These are phyloP conservation scores for Gephyroberyx darwinii DNA, from an alignment of 2,797 vertebrate genomes.

Conservation along the genomic window DNA sequence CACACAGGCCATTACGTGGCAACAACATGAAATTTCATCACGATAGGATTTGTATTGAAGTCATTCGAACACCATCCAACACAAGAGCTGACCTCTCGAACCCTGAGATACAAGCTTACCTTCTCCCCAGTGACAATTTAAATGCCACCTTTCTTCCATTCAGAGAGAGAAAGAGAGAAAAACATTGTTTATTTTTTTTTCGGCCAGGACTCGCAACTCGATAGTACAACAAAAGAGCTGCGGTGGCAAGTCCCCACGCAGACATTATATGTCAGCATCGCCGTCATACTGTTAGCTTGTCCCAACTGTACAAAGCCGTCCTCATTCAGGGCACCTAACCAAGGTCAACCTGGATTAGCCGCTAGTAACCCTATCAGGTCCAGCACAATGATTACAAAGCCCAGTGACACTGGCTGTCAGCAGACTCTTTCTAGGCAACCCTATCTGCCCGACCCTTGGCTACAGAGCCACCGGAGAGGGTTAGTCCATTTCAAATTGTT, in stretches of 20 bases:
- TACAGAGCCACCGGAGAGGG: constrained; percentile 80
- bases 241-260: constrained; percentile 80
- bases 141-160: constrained; percentile 82
- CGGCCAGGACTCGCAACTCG: constrained; percentile 80
- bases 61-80: constrained; percentile 72
- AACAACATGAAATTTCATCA: constrained; percentile 78
- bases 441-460: constrained; percentile 83
- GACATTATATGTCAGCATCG: constrained; percentile 85
- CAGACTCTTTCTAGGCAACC: constrained; percentile 85
- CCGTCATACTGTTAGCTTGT: constrained; percentile 83
- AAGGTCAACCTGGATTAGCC: constrained; percentile 87
- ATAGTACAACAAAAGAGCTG: constrained; percentile 85
- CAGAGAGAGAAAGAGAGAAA: constrained; percentile 57
- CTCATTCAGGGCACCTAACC: constrained; percentile 82
- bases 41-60: constrained; percentile 79
- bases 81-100: constrained; percentile 81
- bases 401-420: constrained; percentile 87
- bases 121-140: constrained; percentile 80
- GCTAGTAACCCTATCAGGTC: constrained; percentile 87
- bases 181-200: constrained; percentile 60
- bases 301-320: constrained; percentile 86
- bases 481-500: constrained; percentile 83
- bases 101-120: constrained; percentile 74
- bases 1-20: constrained; percentile 41
- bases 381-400: constrained; percentile 86